These are phyloP conservation scores for Ischnura elegans DNA, from an alignment of 2,888 invertebrate genomes.

Conservation along the genomic window DNA sequence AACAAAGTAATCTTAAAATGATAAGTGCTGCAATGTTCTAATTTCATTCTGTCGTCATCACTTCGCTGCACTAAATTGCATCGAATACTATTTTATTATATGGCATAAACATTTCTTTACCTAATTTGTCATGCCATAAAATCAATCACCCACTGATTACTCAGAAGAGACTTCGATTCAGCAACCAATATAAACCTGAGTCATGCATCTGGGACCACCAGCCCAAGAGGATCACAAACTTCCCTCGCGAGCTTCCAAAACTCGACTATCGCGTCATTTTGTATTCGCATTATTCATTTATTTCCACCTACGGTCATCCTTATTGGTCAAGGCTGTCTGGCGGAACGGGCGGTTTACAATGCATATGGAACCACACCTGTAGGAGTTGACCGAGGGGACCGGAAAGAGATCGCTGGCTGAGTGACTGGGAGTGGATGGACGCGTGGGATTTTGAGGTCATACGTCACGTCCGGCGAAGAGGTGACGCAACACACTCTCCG, in stretches of 20 bases:
- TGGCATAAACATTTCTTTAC: no score
- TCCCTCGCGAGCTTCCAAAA: background rate
- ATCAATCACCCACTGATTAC: background rate
- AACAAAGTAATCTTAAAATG: no score
- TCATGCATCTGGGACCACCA: background rate
- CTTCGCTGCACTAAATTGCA: no score
- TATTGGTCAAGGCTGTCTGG: slow-evolving; percentile 22
- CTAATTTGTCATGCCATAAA: background rate
- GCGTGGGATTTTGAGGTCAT: slow-evolving; percentile 65
- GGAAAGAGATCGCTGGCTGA: slow-evolving; percentile 6
- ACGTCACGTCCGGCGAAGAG: slow-evolving; percentile 53
- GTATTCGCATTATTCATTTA: background rate
- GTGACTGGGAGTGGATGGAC: background rate
- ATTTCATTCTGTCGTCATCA: no score
- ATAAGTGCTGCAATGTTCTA: no score
- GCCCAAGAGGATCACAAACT: background rate
- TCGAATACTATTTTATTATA: no score
- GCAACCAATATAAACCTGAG: background rate
- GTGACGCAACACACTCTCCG: slow-evolving; percentile 50
- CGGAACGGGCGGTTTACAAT: background rate
- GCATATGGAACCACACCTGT: background rate
- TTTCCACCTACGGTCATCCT: background rate
- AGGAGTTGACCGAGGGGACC: background rate
- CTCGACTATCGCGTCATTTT: background rate
- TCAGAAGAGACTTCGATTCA: background rate